Evolutionary conservation across 2,888 invertebrate species (phyloP).

Genomic region (Phytoseiulus persimilis): DNA sequence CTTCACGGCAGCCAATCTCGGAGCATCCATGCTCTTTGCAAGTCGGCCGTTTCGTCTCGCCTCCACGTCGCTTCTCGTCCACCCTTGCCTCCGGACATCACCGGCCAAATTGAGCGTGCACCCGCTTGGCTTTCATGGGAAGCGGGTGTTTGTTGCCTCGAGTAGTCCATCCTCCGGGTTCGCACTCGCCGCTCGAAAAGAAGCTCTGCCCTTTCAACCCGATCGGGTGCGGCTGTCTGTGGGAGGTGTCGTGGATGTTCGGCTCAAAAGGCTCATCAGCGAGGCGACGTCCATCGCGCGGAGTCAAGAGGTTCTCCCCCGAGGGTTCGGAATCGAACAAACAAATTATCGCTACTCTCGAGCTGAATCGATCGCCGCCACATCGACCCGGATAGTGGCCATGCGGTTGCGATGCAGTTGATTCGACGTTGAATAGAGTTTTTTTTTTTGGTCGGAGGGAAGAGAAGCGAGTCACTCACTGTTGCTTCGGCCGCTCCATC

Average conservation of each 20-base stretch:
- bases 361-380: background rate
- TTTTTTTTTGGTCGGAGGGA: background rate
- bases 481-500: background rate
- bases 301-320: too few relatives aligned
- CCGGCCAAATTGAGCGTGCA: background rate
- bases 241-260: too few relatives aligned
- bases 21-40: background rate
- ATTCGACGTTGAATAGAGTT: background rate
- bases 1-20: constrained; percentile 5
- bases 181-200: too few relatives aligned
- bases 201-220: too few relatives aligned
- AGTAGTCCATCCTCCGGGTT: background rate
- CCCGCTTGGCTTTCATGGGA: background rate
- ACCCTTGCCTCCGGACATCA: background rate
- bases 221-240: too few relatives aligned
- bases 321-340: too few relatives aligned
- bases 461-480: background rate
- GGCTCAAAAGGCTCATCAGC: too few relatives aligned
- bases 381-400: background rate
- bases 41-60: background rate
- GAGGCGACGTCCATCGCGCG: too few relatives aligned
- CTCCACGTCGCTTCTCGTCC: background rate
- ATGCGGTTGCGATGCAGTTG: background rate
- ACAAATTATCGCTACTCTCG: background rate
- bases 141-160: background rate